These are phyloP conservation scores for Neomorphus geoffroyi DNA, from an alignment of 2,797 vertebrate species.

Conservation along the genomic window DNA sequence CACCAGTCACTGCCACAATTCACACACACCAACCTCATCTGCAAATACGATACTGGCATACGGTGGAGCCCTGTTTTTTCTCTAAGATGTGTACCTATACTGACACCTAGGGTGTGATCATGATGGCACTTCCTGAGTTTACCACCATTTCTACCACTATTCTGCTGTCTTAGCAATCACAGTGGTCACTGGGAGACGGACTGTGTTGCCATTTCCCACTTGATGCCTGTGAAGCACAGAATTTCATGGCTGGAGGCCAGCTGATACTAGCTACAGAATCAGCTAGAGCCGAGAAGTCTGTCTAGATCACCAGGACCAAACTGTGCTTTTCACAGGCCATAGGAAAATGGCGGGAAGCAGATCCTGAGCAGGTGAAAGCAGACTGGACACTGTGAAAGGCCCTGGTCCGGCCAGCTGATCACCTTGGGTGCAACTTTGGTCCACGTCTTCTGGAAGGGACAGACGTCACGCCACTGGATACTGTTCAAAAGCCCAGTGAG, in stretches of 20 bases:
- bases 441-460: neutral
- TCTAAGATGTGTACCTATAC: neutral
- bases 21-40: neutral
- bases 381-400: neutral
- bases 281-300: neutral
- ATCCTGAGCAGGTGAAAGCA: neutral
- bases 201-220: neutral
- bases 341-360: neutral
- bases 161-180: neutral
- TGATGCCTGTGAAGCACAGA: neutral
- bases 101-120: slow-evolving; percentile 51
- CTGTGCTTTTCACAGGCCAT: neutral
- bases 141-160: neutral
- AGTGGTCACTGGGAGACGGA: neutral
- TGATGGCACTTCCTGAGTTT: neutral
- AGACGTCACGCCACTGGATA: neutral
- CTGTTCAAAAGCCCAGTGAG: neutral
- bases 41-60: accelerated
- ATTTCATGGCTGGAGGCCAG: neutral
- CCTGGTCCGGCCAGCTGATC: neutral
- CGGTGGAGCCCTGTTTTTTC: neutral
- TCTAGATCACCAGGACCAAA: neutral
- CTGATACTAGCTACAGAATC: neutral
- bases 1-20: neutral
- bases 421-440: neutral